Evolutionary conservation across 2,113 vertebrate genomes (phyloP).

Genomic region (Prunella himalayana): DNA sequence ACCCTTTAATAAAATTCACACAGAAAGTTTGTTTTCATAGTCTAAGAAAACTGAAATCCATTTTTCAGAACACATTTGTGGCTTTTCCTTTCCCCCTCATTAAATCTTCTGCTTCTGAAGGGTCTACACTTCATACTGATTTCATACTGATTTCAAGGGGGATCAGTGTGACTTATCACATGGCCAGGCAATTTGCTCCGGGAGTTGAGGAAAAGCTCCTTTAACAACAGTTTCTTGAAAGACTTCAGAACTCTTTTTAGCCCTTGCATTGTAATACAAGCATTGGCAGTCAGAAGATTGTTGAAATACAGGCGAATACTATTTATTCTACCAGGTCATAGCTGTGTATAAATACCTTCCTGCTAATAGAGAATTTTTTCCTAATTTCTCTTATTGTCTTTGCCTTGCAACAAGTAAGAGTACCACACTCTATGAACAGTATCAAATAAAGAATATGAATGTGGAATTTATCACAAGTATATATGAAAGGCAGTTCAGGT

Average conservation of each 20-base stretch:
- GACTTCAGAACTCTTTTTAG: neutral
- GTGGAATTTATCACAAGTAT: neutral
- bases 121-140: conserved; percentile 10
- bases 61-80: conserved; percentile 26
- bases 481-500: neutral
- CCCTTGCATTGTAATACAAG: neutral
- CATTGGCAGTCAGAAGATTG: neutral
- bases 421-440: neutral
- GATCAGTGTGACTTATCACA: neutral
- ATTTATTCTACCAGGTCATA: neutral
- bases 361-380: neutral
- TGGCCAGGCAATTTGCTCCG: neutral
- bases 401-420: neutral
- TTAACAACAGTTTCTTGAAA: neutral
- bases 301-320: neutral
- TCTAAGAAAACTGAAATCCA: conserved; percentile 5
- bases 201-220: conserved; percentile 8
- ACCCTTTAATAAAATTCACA: conserved; percentile 17
- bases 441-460: neutral
- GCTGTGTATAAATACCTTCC: neutral
- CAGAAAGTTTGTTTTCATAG: conserved; percentile 7
- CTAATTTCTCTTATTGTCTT: neutral
- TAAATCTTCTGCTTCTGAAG: conserved; percentile 41
- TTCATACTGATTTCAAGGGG: conserved; percentile 48
- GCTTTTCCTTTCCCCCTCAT: neutral